Evolutionary conservation across 2,888 invertebrate genomes (phyloP).

Genomic region (Tigriopus californicus): DNA sequence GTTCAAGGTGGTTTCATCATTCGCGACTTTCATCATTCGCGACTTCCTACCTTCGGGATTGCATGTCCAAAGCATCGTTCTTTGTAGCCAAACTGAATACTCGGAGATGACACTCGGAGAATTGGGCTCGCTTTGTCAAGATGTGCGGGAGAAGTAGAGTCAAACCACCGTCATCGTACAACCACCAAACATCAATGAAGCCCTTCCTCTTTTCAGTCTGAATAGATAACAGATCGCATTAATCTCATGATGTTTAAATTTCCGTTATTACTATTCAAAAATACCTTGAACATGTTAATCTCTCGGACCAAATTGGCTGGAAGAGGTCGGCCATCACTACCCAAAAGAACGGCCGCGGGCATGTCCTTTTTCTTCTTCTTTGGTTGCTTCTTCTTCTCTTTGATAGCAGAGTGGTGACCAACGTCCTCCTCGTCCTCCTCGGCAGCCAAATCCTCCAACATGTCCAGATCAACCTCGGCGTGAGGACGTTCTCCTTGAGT

Average conservation of each 20-base stretch:
- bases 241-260: not conserved
- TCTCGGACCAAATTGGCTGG: conserved; percentile 33
- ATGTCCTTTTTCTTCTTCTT: conserved; percentile 16
- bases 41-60: conserved; percentile 58
- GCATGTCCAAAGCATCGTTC: conserved; percentile 67
- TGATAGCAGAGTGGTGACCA: not conserved
- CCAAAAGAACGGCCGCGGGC: conserved; percentile 23
- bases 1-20: not conserved
- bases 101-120: conserved; percentile 58
- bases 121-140: conserved; percentile 55
- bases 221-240: not conserved
- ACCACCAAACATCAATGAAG: conserved; percentile 50
- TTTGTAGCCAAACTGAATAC: conserved; percentile 78
- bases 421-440: conserved; percentile 17
- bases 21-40: conserved; percentile 23
- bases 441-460: too few species aligned
- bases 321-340: conserved; percentile 34
- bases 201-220: conserved; percentile 55
- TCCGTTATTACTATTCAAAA: not conserved
- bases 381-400: conserved; percentile 19
- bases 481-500: conserved; percentile 11
- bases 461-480: not conserved
- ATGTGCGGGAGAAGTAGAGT: conserved; percentile 71
- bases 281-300: conserved; percentile 19
- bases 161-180: conserved; percentile 88